Conservation (phyloP, 2,888 invertebrate species). For the Pseudococcus jackbeardsleyi region DNA sequence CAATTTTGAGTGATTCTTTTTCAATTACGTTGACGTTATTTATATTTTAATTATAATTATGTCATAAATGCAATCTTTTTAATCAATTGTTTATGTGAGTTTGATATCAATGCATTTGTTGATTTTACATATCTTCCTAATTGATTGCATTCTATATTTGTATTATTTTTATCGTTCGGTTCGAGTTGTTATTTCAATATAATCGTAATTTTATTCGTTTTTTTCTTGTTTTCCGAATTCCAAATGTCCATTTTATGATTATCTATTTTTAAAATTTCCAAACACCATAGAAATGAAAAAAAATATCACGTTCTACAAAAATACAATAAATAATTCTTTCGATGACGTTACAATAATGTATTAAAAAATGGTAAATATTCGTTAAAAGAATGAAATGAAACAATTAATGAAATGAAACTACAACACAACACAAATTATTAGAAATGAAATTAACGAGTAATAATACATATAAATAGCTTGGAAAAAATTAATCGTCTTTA, state of each 20-base stretch:
- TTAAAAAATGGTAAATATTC: slow-evolving; percentile 30
- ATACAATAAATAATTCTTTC: not conserved
- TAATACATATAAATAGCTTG: not conserved
- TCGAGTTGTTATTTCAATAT: not conserved
- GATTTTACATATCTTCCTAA: not conserved
- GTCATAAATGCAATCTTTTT: not conserved
- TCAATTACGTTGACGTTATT: not conserved
- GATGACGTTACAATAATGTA: not conserved
- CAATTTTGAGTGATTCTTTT: slow-evolving; percentile 29
- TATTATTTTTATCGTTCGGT: not conserved
- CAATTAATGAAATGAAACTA: slow-evolving; percentile 1
- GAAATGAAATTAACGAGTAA: not conserved
- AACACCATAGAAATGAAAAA: not conserved
- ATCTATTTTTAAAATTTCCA: too few relatives aligned
- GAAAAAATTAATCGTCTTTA: slow-evolving; percentile 35
- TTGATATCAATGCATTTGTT: not conserved
- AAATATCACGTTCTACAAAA: not conserved
- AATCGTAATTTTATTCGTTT: not conserved
- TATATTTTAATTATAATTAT: not conserved
- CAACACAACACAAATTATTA: slow-evolving; percentile 1
- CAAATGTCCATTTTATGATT: too few relatives aligned
- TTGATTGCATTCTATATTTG: not conserved
- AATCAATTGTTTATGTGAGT: not conserved
- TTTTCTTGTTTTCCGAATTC: not conserved
- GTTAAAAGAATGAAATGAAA: slow-evolving; percentile 34